phyloP scores from a whole-genome alignment of 2,797 vertebrate genomes.

The Hozukius guyotensis region DNA sequence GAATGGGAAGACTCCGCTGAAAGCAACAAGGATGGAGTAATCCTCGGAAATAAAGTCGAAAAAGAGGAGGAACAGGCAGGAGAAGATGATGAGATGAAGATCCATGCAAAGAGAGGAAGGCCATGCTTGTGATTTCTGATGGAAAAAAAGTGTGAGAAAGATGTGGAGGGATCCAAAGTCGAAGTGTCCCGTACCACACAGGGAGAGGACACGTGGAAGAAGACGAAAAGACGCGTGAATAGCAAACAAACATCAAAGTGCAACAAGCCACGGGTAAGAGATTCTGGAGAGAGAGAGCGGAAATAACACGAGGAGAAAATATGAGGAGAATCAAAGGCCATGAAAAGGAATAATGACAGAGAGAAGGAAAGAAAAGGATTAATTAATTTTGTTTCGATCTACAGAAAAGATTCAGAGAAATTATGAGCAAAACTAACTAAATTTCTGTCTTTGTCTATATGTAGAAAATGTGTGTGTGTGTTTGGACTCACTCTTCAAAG shows the following conservation, averaged over 20 bases:
- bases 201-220: not conserved
- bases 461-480: not conserved
- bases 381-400: constrained; percentile 42
- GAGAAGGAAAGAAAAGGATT: constrained; percentile 25
- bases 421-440: not conserved
- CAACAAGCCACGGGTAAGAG: constrained; percentile 69
- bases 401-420: constrained; percentile 7
- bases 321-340: constrained; percentile 2
- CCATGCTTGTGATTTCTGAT: constrained; percentile 16
- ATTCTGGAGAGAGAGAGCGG: constrained; percentile 51
- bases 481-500: constrained; percentile 92
- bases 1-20: not conserved
- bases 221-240: constrained; percentile 1
- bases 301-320: constrained; percentile 56
- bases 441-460: not conserved
- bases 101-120: constrained; percentile 55
- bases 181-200: constrained; percentile 7
- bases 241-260: constrained; percentile 53
- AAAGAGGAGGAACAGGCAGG: constrained; percentile 20
- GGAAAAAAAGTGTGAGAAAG: constrained; percentile 54
- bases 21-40: constrained; percentile 17
- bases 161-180: constrained; percentile 13
- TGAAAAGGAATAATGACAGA: constrained; percentile 32
- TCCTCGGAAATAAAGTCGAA: constrained; percentile 12
- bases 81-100: constrained; percentile 68